These are phyloP conservation scores for Laothoe populi DNA, from an alignment of 2,888 invertebrate genomes.

Conservation along the genomic window DNA sequence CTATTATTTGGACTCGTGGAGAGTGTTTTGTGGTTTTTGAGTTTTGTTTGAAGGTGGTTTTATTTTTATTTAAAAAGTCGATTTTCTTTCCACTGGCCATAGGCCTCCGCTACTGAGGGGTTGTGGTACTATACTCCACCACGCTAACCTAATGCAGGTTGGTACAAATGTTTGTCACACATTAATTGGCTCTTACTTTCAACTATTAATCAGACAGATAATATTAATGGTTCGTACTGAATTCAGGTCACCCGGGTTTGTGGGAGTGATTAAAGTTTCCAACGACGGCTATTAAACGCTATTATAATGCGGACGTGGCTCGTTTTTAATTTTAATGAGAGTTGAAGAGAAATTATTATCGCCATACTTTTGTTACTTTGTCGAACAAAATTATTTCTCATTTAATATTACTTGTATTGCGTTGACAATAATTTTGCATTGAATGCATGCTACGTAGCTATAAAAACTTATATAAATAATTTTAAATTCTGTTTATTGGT, in stretches of 20 bases:
- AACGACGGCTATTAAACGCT: conserved; percentile 15
- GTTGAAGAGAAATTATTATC: background rate
- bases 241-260: conserved; percentile 10
- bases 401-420: background rate
- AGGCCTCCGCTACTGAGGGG: too few relatives aligned
- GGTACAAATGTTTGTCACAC: background rate
- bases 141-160: too few relatives aligned
- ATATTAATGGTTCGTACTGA: conserved; percentile 5
- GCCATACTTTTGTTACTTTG: conserved; percentile 4
- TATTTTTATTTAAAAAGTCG: too few relatives aligned
- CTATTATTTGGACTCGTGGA: too few relatives aligned
- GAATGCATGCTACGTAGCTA: too few relatives aligned
- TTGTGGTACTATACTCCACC: too few relatives aligned
- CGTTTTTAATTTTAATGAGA: conserved; percentile 13
- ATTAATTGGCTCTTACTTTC: background rate
- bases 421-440: too few relatives aligned
- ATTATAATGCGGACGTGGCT: conserved; percentile 13
- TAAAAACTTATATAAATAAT: too few relatives aligned
- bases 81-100: too few relatives aligned
- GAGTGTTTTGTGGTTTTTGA: too few relatives aligned
- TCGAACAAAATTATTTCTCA: background rate
- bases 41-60: too few relatives aligned
- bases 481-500: too few relatives aligned
- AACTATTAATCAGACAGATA: conserved; percentile 13
- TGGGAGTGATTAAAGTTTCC: conserved; percentile 14